phyloP scores from a whole-genome alignment of 2,888 invertebrate genomes.

The Podabrus alpinus region DNA sequence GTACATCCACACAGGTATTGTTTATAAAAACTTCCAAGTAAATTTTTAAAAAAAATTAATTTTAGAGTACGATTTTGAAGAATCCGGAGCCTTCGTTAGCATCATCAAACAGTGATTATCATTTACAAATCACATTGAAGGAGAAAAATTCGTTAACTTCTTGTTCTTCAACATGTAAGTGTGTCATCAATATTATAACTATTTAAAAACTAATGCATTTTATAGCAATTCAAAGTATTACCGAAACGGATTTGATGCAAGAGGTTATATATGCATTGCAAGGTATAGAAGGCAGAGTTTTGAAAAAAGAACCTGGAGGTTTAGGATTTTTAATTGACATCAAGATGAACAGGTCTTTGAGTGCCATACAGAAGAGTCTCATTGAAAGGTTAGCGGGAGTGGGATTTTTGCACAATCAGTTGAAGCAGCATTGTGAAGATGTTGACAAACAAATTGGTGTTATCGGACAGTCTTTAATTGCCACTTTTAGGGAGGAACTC shows the following conservation, averaged over 20 bases:
- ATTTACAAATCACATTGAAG: conserved; percentile 26
- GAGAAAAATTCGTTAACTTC: conserved; percentile 31
- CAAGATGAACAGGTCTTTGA: conserved; percentile 59
- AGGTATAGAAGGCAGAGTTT: conserved; percentile 81
- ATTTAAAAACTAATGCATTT: not conserved
- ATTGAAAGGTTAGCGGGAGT: conserved; percentile 81
- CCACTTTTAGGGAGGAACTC: conserved; percentile 82
- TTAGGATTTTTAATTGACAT: conserved; percentile 65
- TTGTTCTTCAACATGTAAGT: conserved; percentile 9
- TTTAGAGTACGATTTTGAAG: conserved; percentile 8
- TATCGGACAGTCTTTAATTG: conserved; percentile 84
- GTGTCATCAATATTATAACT: not conserved
- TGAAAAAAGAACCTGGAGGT: conserved; percentile 68
- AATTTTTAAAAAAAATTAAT: not conserved
- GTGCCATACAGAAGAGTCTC: conserved; percentile 61
- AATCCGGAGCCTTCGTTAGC: conserved; percentile 30
- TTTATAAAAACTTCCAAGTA: not conserved
- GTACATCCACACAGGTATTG: not conserved
- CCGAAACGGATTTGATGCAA: conserved; percentile 65
- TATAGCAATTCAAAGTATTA: conserved; percentile 38
- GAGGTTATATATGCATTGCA: conserved; percentile 86
- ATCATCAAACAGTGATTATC: conserved; percentile 45
- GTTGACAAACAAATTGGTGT: conserved; percentile 69
- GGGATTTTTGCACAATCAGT: conserved; percentile 77
- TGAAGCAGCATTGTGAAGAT: conserved; percentile 79